Evolutionary conservation across 2,113 vertebrate genomes (phyloP).

Genomic region (Isichthys henryi): DNA sequence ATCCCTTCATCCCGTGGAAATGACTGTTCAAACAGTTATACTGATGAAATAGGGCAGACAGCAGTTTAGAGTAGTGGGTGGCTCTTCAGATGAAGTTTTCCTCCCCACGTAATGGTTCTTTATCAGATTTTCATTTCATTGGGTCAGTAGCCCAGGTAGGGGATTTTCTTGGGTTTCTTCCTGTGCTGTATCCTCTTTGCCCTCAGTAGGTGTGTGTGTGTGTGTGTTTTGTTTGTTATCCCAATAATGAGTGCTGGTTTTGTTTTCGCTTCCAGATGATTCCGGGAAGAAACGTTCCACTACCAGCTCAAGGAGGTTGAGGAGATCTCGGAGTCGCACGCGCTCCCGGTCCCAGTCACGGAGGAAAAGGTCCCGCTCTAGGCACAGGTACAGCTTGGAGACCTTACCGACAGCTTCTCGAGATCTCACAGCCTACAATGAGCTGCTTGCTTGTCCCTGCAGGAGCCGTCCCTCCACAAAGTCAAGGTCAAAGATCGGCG

Average conservation of each 20-base stretch:
- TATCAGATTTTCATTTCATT: background rate
- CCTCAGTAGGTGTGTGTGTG: background rate
- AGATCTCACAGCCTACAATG: background rate
- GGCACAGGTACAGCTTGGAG: constrained; percentile 66
- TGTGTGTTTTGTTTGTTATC: background rate
- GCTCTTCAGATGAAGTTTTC: background rate
- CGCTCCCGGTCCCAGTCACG: constrained; percentile 69
- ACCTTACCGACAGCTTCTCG: background rate
- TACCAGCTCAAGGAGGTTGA: constrained; percentile 58
- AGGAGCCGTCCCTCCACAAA: constrained; percentile 69
- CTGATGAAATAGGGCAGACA: background rate
- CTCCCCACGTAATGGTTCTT: background rate
- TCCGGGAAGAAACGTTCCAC: constrained; percentile 63
- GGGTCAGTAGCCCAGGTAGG: background rate
- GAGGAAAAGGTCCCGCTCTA: constrained; percentile 80
- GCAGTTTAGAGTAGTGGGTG: background rate
- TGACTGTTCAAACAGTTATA: background rate
- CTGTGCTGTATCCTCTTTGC: background rate
- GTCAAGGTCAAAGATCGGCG: constrained; percentile 61
- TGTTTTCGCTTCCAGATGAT: constrained; percentile 41
- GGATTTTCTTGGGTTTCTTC: background rate
- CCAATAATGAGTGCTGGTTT: background rate
- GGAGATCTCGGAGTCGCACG: constrained; percentile 72
- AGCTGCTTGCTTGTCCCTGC: background rate
- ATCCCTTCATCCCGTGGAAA: background rate